Percentiles rank a stretch among this genome's conserved stretches.
Evolutionary conservation across 2,888 invertebrate genomes (phyloP).

Genomic region (Rosalia funebris): DNA sequence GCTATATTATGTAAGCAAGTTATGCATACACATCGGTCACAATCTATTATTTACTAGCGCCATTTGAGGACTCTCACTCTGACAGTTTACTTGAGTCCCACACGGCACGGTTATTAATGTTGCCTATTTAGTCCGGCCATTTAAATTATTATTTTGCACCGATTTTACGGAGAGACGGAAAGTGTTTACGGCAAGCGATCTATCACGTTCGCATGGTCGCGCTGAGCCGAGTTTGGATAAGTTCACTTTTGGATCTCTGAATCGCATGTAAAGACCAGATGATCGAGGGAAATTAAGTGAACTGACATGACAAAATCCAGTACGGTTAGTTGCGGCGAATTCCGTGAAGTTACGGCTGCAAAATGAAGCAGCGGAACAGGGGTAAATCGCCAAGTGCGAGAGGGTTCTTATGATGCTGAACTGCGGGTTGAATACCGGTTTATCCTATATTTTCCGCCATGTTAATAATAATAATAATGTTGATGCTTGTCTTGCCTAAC

Average conservation of each 20-base stretch:
- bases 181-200: constrained; percentile 14
- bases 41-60: neutral
- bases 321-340: neutral
- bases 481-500: too few relatives aligned
- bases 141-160: constrained; percentile 2
- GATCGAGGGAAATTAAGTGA: constrained; percentile 22
- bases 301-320: constrained; percentile 20
- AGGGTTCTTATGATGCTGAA: neutral
- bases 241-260: constrained; percentile 19
- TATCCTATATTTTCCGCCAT: neutral
- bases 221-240: constrained; percentile 2
- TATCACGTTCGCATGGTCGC: constrained; percentile 7
- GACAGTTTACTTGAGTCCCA: neutral
- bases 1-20: too few relatives aligned
- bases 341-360: neutral
- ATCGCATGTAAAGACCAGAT: constrained; percentile 21
- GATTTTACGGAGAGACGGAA: neutral
- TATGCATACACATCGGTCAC: too few relatives aligned
- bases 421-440: neutral
- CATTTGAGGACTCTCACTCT: neutral
- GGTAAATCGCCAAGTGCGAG: neutral
- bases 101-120: neutral
- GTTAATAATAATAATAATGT: too few relatives aligned
- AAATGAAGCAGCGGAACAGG: neutral
- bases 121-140: neutral